A percentile compares a stretch with the other conserved stretches of the same genome.
phyloP scores from a whole-genome alignment of 2,113 vertebrate genomes.

The Siniperca chuatsi region DNA sequence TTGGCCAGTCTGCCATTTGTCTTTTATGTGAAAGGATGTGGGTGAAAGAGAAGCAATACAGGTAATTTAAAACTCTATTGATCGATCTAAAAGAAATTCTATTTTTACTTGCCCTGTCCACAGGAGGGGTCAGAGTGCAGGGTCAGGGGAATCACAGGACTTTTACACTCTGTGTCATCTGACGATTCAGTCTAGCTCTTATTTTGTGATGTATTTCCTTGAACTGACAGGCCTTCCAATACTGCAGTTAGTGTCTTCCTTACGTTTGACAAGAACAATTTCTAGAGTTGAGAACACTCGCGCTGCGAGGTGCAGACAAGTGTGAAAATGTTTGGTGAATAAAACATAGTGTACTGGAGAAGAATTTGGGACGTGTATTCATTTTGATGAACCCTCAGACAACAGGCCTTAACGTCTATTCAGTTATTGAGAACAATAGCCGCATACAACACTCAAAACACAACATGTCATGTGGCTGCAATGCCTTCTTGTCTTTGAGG shows the following conservation, averaged over 20 bases:
- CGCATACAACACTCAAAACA: background rate
- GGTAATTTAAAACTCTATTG: constrained; percentile 28
- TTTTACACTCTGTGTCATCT: background rate
- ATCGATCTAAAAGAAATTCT: constrained; percentile 14
- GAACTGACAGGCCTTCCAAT: background rate
- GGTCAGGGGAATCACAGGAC: background rate
- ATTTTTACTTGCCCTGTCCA: background rate
- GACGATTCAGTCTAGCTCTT: background rate
- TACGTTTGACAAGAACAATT: background rate
- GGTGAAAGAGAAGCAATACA: background rate
- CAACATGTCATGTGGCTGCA: no score
- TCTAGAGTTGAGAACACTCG: background rate
- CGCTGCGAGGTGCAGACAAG: background rate
- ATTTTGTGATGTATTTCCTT: background rate
- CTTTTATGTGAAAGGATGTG: background rate
- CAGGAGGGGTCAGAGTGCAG: background rate
- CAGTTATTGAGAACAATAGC: background rate
- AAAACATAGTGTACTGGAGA: background rate
- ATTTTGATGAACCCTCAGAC: background rate
- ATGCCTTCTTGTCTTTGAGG: background rate
- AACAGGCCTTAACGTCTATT: background rate
- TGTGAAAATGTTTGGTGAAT: background rate
- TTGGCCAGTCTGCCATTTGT: background rate
- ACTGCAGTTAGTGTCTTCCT: background rate
- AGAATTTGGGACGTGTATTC: background rate